phyloP scores from a whole-genome alignment of 2,797 vertebrate genomes.

The Lutjanus campechanus region DNA sequence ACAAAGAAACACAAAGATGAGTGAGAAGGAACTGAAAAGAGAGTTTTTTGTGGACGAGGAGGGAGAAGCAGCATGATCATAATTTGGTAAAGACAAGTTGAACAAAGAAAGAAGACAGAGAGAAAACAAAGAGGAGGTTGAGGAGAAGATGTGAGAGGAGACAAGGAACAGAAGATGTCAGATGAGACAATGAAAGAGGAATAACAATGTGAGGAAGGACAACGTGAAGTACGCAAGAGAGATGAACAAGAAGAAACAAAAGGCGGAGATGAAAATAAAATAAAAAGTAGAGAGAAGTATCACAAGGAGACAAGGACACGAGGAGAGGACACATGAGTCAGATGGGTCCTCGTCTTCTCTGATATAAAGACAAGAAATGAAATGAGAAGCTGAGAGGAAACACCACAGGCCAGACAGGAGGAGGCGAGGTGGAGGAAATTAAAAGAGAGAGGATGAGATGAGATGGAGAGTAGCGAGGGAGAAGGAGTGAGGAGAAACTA shows the following conservation, averaged over 20 bases:
- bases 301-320: not conserved
- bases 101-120: constrained; percentile 15
- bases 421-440: not conserved
- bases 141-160: not conserved
- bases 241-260: not conserved
- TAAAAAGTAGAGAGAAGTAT: not conserved
- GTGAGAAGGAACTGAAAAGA: not conserved
- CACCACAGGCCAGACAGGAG: not conserved
- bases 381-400: constrained; percentile 7
- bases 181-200: constrained; percentile 15
- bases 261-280: not conserved
- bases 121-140: not conserved
- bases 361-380: not conserved
- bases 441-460: constrained; percentile 15
- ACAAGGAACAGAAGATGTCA: constrained; percentile 7
- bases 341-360: not conserved
- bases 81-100: not conserved
- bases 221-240: not conserved
- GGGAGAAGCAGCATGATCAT: not conserved
- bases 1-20: not conserved
- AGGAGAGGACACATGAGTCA: not conserved
- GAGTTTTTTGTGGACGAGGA: not conserved
- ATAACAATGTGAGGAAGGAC: not conserved
- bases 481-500: not conserved
- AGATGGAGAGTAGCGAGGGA: not conserved